Percentiles rank a stretch among this genome's conserved stretches.
Conservation (phyloP, 1,140 invertebrate genomes). For the Mizuhopecten yessoensis region DNA sequence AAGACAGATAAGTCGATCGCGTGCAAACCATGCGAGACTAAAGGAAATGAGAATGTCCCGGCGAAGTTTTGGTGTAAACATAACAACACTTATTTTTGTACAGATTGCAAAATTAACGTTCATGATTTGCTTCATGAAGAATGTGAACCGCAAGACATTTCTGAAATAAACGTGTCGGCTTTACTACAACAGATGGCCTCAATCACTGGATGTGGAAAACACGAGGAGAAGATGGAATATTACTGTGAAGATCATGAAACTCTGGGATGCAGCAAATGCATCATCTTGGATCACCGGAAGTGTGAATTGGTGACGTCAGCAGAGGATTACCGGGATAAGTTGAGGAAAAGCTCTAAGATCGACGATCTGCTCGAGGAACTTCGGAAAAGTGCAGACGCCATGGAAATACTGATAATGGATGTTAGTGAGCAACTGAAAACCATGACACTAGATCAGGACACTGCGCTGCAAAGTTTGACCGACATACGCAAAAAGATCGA, state of each 20-base stretch:
- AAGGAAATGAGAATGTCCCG: background rate
- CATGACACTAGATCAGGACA: background rate
- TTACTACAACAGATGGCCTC: background rate
- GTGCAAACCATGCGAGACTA: background rate
- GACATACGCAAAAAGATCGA: background rate
- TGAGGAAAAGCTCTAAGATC: background rate
- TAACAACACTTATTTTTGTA: background rate
- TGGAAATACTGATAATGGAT: background rate
- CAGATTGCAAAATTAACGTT: background rate
- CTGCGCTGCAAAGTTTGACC: background rate
- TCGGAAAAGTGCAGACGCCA: background rate
- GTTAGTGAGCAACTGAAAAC: background rate
- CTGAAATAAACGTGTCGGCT: background rate
- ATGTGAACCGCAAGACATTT: background rate
- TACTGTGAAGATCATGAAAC: slow-evolving; percentile 68
- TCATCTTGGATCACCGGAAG: slow-evolving; percentile 63
- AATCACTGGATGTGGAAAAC: background rate
- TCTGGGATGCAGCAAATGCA: slow-evolving; percentile 64
- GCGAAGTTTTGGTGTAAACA: background rate
- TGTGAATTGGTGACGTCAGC: slow-evolving; percentile 62
- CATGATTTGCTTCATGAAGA: background rate
- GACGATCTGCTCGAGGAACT: background rate
- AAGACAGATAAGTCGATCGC: background rate
- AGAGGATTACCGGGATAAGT: slow-evolving; percentile 45
- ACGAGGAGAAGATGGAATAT: slow-evolving; percentile 53